Evolutionary conservation across 1,140 invertebrate species (phyloP), one percentile per base, ranked within the genome.

Genomic region (Gryon sp.): DNA sequence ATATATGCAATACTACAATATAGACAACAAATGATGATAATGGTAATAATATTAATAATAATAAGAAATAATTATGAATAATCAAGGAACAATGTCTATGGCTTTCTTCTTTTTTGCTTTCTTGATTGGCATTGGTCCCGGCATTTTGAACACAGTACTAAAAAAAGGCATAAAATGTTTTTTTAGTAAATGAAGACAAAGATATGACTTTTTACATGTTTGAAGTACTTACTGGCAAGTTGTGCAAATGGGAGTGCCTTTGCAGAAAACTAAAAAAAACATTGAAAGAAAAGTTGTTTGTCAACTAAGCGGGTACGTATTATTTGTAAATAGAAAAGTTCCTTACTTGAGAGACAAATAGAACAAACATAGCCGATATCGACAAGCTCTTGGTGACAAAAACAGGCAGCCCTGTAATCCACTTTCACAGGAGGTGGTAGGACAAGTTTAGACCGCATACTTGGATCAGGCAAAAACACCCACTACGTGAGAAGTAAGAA

Each of bases 351-450:
- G 16, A 99, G 90, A 89, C 98, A 99, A 60, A 99, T 95, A 2
- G 98, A 99, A 88, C 98, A 99, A 9, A 99, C 98, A 87, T 96
- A 99, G 50, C 97, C 98, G 81, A 98, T 95, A 82, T 98, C 97
- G 40, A 99, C 94, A 20, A 99, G 91, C 81, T 97, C 96, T n/a
- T 97, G 90, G 88, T 99, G 98, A 85, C 98, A 99, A 90, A 99
- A 99, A 87, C 98, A 99, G 0, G 97, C 97, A 14, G 98, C 97
- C 78, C 97, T 90, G 86, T 98, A 99, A 88, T 99, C 97, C 7
- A 99, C 96, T 77, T 97, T 95, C 0, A 94, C 94, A 4, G 95
- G 92, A 0, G 96, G 95, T 0, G 98, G 98, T 34, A 99, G 83
- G 1, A 97, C 95, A 72, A 99, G 86, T 84, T 96, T 94, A 55